Evolutionary conservation across 2,113 vertebrate species (phyloP), one percentile per base, ranked within the genome.

Genomic region (Bucco capensis): DNA sequence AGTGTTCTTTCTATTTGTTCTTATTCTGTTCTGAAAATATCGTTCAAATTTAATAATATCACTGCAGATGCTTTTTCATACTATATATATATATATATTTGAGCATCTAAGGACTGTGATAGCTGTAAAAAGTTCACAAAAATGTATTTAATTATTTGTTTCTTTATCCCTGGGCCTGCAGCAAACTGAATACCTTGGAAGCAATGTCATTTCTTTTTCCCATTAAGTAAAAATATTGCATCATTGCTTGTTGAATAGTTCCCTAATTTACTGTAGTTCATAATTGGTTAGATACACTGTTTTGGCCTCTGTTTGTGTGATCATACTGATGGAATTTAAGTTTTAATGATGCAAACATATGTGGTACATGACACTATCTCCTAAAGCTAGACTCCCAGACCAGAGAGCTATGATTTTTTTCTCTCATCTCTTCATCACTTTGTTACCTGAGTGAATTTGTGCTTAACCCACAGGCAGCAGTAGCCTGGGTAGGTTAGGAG

Each of bases 271-370:
- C 7, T 25, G 28, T 61, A 46, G 6, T 91, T 94, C 70, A 84
- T 95, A 69, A 92, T 96, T 60, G 72, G 47, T 71, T 23, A 88
- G 67, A 86, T 69, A 86, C 30, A 86, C 31, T 92, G 81, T 92
- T 84, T 94, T 62, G 28, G 42, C 9, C 66, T 95, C 89, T 87
- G 38, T 73, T 84, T 91, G 64, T 96, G 61, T 92, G 94, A 97
- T 92, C 92, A 92, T 78, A 86, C 56, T 95, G 93, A 91, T 47
- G 56, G 93, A 79, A 96, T 96, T 96, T 95, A 96, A 88, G 95
- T 96, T 96, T 96, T 96, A 97, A 96, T 89, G 67, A 94, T 95
- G 82, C 30, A 94, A 95, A 94, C 86, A 88, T 64, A 30, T 89
- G 85, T 70, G 78, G 46, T 82, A 72, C 38, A 54, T 50, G 70